Evolutionary conservation across 2,797 vertebrate species (phyloP).

Genomic region (Ceyx erithaca): DNA sequence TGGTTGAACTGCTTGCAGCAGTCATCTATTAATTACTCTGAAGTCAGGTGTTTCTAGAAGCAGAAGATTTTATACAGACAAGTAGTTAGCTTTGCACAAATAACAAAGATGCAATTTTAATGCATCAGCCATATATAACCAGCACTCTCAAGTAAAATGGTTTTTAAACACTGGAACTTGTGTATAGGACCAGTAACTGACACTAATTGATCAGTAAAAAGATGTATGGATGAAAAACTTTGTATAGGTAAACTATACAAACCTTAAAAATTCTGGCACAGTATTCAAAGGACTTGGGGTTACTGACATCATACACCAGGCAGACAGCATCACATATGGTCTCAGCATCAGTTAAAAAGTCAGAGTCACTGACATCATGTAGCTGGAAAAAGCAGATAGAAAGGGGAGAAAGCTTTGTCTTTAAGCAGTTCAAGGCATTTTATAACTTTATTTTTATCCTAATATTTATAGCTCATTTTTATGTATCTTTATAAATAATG

Average conservation of each 20-base stretch:
- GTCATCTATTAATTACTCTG: neutral
- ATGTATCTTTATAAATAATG: neutral
- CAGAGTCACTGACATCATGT: conserved; percentile 91
- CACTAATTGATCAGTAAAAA: neutral
- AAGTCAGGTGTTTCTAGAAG: neutral
- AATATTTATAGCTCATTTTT: neutral
- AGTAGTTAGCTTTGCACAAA: neutral
- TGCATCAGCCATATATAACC: neutral
- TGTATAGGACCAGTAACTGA: neutral
- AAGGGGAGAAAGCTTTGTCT: neutral
- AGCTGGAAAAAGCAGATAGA: conserved; percentile 79
- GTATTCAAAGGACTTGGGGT: conserved; percentile 94
- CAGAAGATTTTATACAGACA: neutral
- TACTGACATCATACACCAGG: conserved; percentile 93
- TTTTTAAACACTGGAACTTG: neutral
- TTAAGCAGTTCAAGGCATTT: neutral
- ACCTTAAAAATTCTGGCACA: conserved; percentile 97
- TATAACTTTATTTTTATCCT: neutral
- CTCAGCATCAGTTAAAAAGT: conserved; percentile 90
- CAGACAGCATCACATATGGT: conserved; percentile 93
- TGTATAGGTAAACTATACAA: conserved; percentile 52
- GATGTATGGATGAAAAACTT: neutral
- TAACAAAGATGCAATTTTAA: neutral
- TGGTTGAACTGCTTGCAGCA: neutral
- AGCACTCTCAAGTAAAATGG: neutral